Evolutionary conservation across 2,113 vertebrate species (phyloP), one percentile per base, ranked within the genome.

Genomic region (Haemorhous mexicanus): DNA sequence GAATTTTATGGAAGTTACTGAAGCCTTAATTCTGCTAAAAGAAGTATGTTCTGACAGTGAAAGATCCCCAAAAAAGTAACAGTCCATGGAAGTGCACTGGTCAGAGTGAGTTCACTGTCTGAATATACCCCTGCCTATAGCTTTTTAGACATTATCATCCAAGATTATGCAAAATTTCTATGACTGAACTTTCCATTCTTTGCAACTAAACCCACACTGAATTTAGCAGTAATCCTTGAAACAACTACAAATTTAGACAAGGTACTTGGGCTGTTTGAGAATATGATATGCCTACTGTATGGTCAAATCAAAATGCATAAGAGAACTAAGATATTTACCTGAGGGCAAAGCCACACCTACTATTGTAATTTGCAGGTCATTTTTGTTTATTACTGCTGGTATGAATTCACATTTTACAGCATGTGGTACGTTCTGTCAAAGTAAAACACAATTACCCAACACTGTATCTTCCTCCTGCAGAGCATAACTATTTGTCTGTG

Each of bases 181-280:
- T 59, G 73, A 80, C 37, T 89, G 61, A 95, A 94, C 62, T 58
- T 74, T 90, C 66, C 49, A 89, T 72, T 95, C 83, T 94, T 89
- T 94, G 83, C 67, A 66, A 84, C 89, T 87, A 78, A 94, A 97
- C 63, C 46, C 69, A 89, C 82, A 78, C 11, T 73, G 88, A 67
- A 92, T 84, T 75, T 83, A 85, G 88, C 59, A 92, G 82, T 72
- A 96, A 95, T 83, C 66, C 87, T 89, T 95, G 47, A 94, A 92
- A 94, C 37, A 28, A 39, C 49, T 66, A 58, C n/a, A 43, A 37
- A 76, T 76, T 52, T 41, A 76, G 68, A 50, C 10, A 7, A 58
- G 76, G 33, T 84, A 64, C 61, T 86, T 84, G 35, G 56, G 69
- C 43, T 88, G 49, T 64, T 44, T 63, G 32, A 67, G 46, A 74